Evolutionary conservation across 2,888 invertebrate genomes (phyloP), one percentile per base, ranked within the genome.

Genomic region (Phyto melanocephala): DNA sequence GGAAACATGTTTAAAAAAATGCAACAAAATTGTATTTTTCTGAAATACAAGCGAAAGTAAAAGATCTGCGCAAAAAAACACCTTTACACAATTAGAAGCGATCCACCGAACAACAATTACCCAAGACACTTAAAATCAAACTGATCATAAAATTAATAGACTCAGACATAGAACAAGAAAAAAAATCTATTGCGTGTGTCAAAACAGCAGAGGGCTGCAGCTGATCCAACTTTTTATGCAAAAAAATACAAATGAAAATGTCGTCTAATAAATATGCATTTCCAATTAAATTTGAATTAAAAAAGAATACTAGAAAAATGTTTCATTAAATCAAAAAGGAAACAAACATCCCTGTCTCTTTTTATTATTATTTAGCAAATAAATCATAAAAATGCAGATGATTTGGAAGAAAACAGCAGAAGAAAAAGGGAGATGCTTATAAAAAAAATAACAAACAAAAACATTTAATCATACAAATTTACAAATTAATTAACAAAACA

Each of bases 1-100:
- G 82, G 82, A 82, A 82, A 82, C 82, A 82, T 82, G n/a, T 78
- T 78, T 20, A 28, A n/a, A n/a, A n/a, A n/a, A n/a, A n/a, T n/a
- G n/a, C n/a, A n/a, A n/a, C n/a, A n/a, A n/a, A n/a, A n/a, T n/a
- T 11, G 20, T 35, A 15, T 47, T 47, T 8, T 28, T 33, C 33
- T 33, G 28, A n/a, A 8, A 24, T 33, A 20, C 11, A 40, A 24
- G n/a, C 20, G n/a, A n/a, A 13, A 35, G 4, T 22, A 42, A 65
- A 13, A 58, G 45, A 28, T 33, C 3, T 42, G n/a, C n/a, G n/a
- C 10, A 37, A 20, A 45, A 28, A 28, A 11, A 63, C 42, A 56
- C 33, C 54, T 45, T 65, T 15, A 47, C 42, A 22, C 20, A 3
- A 22, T 1, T 7, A 20, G 10, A 4, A 10, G 8, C 50, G 22